Evolutionary conservation across 2,797 vertebrate species (phyloP).

Genomic region (Buceros bicornis): DNA sequence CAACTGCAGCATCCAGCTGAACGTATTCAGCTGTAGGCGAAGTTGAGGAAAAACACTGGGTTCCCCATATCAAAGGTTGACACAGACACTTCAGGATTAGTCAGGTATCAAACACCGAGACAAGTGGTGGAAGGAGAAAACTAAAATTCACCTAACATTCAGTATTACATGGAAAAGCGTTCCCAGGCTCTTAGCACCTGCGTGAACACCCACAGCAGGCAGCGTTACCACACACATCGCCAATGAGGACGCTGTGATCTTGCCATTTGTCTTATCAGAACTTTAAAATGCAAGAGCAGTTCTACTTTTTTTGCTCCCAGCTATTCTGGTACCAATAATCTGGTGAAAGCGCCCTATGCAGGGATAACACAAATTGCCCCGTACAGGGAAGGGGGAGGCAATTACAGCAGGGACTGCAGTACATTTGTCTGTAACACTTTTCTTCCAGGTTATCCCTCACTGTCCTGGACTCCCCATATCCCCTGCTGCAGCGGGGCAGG

Average conservation of each 20-base stretch:
- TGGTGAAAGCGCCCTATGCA: neutral
- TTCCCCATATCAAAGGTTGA: neutral
- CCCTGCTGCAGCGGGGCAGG: neutral
- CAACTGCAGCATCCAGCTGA: neutral
- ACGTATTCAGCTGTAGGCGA: neutral
- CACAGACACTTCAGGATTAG: neutral
- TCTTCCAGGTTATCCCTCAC: neutral
- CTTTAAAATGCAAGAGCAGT: neutral
- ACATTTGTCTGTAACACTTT: neutral
- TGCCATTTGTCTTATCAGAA: neutral
- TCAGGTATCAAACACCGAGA: neutral
- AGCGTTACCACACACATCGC: accelerated
- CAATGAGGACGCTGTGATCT: neutral
- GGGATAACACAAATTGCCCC: neutral
- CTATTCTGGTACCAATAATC: neutral
- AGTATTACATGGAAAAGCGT: neutral
- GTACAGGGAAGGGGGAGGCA: neutral
- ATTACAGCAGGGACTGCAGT: neutral
- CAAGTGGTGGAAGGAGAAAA: neutral
- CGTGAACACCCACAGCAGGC: neutral
- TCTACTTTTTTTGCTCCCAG: neutral
- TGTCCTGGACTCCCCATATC: neutral
- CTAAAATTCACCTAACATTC: neutral
- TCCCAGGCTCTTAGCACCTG: neutral
- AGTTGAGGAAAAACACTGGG: neutral